A percentile compares a stretch with the other conserved stretches of the same genome.
Evolutionary conservation across 2,797 vertebrate species (phyloP).

Genomic region (Mus caroli): DNA sequence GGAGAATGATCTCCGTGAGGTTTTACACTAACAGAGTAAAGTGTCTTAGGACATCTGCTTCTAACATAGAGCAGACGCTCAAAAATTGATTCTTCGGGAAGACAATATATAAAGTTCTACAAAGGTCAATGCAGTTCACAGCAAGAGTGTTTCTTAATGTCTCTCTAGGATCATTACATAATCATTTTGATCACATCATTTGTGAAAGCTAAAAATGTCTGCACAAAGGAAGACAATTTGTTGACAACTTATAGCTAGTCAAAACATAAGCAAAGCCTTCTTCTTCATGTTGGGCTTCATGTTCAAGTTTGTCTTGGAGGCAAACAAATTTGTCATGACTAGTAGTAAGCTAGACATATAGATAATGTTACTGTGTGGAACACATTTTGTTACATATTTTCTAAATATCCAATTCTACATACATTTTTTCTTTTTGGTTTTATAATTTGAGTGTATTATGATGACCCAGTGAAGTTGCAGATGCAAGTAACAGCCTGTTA

Average conservation of each 20-base stretch:
- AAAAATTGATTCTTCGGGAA: slow-evolving; percentile 68
- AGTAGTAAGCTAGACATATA: not conserved
- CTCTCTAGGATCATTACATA: slow-evolving; percentile 50
- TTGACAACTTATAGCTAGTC: not conserved
- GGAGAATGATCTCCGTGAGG: slow-evolving; percentile 56
- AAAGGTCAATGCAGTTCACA: slow-evolving; percentile 70
- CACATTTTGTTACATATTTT: not conserved
- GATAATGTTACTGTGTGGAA: not conserved
- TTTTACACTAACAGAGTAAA: slow-evolving; percentile 66
- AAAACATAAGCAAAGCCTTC: slow-evolving; percentile 2
- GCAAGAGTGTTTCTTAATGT: slow-evolving; percentile 64
- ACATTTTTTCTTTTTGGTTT: not conserved
- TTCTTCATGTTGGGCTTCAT: not conserved
- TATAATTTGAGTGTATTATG: not conserved
- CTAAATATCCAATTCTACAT: not conserved
- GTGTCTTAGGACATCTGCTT: not conserved
- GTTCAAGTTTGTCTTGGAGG: not conserved
- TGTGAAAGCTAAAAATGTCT: slow-evolving; percentile 16
- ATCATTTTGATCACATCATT: slow-evolving; percentile 64
- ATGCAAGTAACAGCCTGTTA: not conserved
- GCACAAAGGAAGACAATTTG: not conserved
- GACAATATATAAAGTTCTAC: slow-evolving; percentile 64
- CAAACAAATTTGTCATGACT: not conserved
- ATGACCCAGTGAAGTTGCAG: not conserved
- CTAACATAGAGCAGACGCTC: not conserved